Base-by-base conservation (phyloP, 2,888 invertebrate species). In the Anodontia alba region DNA sequence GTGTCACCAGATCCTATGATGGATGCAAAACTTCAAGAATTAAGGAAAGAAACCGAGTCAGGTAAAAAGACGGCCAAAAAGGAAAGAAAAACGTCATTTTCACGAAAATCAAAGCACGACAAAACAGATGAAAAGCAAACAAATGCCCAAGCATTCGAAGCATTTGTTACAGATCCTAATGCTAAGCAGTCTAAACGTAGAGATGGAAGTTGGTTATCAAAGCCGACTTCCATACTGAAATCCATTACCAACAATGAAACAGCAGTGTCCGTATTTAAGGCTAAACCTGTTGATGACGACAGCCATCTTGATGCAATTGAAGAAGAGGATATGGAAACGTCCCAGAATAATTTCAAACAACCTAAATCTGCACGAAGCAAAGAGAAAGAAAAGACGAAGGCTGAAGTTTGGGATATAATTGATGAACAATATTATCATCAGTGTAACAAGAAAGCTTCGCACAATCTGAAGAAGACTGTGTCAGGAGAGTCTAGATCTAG, bases 291-390 rank as follows among this genome's bases (percentile, higher is more conserved):
- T 17, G 85, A 81, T 33, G 86, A 89, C 23, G 80, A 86, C 36
- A 80, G 69, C 46, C 74, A 80, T 74, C 76, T 84, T 42, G 85
- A 86, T 31, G 88, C 90, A 17, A 84, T 88, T 49, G 88, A 89
- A 17, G 89, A 88, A 66, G 90, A 91, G 62, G 92, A 92, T 23
- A 86, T 88, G 31, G 84, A 87, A 17, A 69, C 83, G 67, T 42
- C 38, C 1, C 42, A 38, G n/a, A 69, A 46, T 26, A 69, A 26
- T 23, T 43, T 42, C 26, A 38, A 67, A 26, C 43, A 54, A n/a
- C 68, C 75, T 12, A 71, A 29, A 42, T 42, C 67, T 8, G 72
- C 73, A 38, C 72, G 80, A 66, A 74, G 67, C 49, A 83, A 78
- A 62, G 78, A 73, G 36, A 78, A 79, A 67, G 81, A 83, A 33